Base-by-base conservation (phyloP, 2,797 vertebrate species). In the Scolopax rusticola region DNA sequence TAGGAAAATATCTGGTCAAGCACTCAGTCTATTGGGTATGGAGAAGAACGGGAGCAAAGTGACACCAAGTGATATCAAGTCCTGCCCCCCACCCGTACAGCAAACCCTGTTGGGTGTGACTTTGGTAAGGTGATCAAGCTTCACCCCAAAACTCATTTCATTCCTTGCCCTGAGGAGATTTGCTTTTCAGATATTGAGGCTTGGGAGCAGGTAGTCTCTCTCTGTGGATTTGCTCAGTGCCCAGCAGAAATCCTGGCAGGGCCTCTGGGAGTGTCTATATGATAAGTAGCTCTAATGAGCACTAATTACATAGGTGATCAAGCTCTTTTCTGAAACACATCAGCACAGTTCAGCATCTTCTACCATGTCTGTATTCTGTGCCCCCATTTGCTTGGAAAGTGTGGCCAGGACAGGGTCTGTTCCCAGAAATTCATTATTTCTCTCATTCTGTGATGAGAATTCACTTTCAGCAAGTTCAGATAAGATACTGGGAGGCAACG, bases 271-370 rank as follows among this genome's bases (percentile, higher is more conserved):
- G 18, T 41, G 25, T 48, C 73, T 85, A 75, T 67, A 27, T 69
- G 19, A 47, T 73, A 73, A 90, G 70, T n/a, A 82, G 54, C 63
- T 90, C 45, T 94, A 92, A 93, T 89, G 69, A 94, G 89, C 74
- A 51, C 80, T 93, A 87, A 93, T 93, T 90, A 84, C 70, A 47
- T n/a, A 63, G 36, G 43, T 71, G 75, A 90, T 83, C 38, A 76
- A 54, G 59, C 13, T 89, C 50, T 67, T 76, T 76, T 33, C 89
- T 61, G 38, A 73, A 89, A 69, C 4, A 11, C 50, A 28, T 47
- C 78, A 15, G 70, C 30, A 30, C 8, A 68, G 59, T 65, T 88
- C 78, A 64, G 41, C 3, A 4, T 91, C 75, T 88, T 69, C 45
- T 93, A 47, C 36, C 32, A 15, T 53, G 67, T 47, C 65, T 84